Evolutionary conservation across 2,797 vertebrate genomes (phyloP), one percentile per base, ranked within the genome.

Genomic region (Typhlichthys subterraneus): DNA sequence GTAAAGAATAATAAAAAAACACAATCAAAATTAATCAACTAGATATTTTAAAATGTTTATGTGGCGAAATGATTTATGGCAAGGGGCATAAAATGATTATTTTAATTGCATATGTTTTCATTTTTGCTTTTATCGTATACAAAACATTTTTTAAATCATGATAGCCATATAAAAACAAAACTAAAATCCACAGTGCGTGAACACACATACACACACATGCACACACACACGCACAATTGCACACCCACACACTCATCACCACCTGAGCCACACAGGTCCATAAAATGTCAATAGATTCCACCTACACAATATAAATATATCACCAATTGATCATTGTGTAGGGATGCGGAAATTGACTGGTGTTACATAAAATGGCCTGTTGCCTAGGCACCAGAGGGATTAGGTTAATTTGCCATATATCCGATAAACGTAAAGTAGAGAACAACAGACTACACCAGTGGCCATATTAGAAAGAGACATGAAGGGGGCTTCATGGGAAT

Each of bases 351-450:
- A 57, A 56, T 29, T 70, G 47, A 63, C 47, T 60, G 33, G 14
- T 57, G 58, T 76, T 71, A 72, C 55, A 58, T 65, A 72, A 81
- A 56, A 64, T 33, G 47, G 33, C 29, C 65, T 59, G 17, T 56
- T 17, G 61, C 8, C 29, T 45, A 10, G 23, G 55, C 56, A 84
- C 73, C 56, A n/a, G 58, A 68, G 84, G 81, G 79, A 87, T 68
- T 70, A 53, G n/a, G 77, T 79, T 72, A 73, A 86, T 86, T 85
- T 76, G 63, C 57, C 47, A 67, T 65, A 57, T 38, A 12, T 50
- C 67, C 67, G 73, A 73, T 55, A 68, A 75, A 70, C 75, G 77
- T 77, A 75, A 75, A 51, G 63, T 63, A 59, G 68, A 68, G 47
- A 61, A 62, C 55, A 75, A 80, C 76, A 89, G 80, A 85, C 70